A percentile compares a stretch with the other conserved stretches of the same genome.
Evolutionary conservation across 2,888 invertebrate genomes (phyloP).

Genomic region (Catocala sponsa): DNA sequence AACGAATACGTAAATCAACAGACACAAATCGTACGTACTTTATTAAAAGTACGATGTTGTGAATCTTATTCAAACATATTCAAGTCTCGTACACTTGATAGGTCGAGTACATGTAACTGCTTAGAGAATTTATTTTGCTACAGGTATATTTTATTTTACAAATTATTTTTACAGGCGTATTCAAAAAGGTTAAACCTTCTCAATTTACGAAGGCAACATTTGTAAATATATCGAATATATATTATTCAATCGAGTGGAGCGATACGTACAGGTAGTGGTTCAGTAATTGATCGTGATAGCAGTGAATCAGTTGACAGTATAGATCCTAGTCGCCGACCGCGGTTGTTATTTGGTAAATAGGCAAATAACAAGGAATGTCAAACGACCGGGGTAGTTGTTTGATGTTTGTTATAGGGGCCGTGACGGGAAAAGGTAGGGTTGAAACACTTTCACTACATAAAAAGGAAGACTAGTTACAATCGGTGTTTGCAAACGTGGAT

Average conservation of each 20-base stretch:
- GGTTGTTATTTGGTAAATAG: conserved; percentile 44
- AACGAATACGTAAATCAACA: not conserved
- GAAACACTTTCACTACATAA: conserved; percentile 42
- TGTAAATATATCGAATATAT: not conserved
- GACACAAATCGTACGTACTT: not conserved
- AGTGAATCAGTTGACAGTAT: conserved; percentile 10
- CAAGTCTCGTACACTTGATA: not conserved
- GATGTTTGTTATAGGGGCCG: conserved; percentile 56
- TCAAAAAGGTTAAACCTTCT: not conserved
- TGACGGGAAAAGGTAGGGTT: conserved; percentile 44
- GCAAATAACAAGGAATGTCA: conserved; percentile 52
- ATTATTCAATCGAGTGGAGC: not conserved
- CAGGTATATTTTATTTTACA: too few species aligned
- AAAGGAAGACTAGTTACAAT: conserved; percentile 48
- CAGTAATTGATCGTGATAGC: conserved; percentile 15
- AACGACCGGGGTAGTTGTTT: conserved; percentile 46
- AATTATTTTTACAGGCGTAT: not conserved
- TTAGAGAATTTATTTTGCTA: not conserved
- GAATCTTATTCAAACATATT: conserved; percentile 1
- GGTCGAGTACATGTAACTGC: not conserved
- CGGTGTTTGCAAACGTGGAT: conserved; percentile 33
- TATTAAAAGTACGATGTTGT: not conserved
- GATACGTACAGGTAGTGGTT: conserved; percentile 18
- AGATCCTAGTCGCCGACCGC: not conserved
- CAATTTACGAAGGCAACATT: not conserved